Evolutionary conservation across 2,113 vertebrate species (phyloP), one percentile per base, ranked within the genome.

Genomic region (Syngnathus typhle): DNA sequence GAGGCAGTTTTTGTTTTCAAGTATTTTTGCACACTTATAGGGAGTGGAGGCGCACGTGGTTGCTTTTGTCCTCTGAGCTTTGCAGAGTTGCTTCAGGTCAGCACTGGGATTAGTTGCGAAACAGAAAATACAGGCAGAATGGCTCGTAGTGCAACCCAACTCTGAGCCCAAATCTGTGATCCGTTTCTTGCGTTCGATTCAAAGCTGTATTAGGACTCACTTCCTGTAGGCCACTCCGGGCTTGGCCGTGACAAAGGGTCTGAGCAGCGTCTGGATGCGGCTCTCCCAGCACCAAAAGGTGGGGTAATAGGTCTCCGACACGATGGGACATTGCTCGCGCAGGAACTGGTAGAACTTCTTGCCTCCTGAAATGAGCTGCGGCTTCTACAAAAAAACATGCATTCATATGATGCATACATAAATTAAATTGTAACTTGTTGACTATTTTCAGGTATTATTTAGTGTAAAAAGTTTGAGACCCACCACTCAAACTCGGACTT

Each of bases 281-380:
- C 95, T 94, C 89, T 98, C 97, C 96, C 95, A 99, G 93, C 97
- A 99, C 97, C 97, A 99, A 65, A 98, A 92, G 0, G 97, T 96
- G 49, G 97, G 97, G 82, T 98, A 99, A 83, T 98, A 99, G 7
- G 94, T 98, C 89, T 99, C 96, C 5, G 94, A 94, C 77, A 98
- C 93, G 56, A 98, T 93, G 0, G 96, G 96, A 75, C 96, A 99
- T 85, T 95, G 91, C 54, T 95, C 91, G 84, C 88, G 90, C 0
- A 99, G 92, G 82, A 99, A 99, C 72, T 92, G 91, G 87, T 85
- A 92, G 83, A 99, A 97, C 75, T 89, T 94, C 73, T 94, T 89
- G 0, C 92, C 94, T 58, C 95, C 95, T 0, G 93, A 92, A 82
- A 99, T 93, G 73, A 99, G 88, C 86, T 94, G 93, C 68, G 96